These are phyloP conservation scores for Polypedilum vanderplanki DNA, from an alignment of 1,140 invertebrate species.

Conservation along the genomic window DNA sequence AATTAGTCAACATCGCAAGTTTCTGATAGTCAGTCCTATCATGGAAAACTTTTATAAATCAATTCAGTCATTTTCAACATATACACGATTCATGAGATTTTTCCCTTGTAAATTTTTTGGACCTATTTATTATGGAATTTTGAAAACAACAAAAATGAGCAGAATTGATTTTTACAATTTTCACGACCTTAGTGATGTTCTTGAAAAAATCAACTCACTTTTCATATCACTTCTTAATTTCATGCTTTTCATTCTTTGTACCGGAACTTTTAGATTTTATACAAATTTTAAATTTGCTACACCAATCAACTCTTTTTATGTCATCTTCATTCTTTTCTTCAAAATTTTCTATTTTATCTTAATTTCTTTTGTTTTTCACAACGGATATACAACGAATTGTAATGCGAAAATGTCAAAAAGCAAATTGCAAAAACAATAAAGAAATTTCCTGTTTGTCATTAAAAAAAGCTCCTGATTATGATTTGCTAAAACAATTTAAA, in stretches of 20 bases:
- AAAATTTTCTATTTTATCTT: neutral
- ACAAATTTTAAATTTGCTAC: neutral
- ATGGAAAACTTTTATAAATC: too few species aligned
- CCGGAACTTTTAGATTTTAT: neutral
- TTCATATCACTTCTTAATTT: neutral
- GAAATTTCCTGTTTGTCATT: neutral
- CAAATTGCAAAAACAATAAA: neutral
- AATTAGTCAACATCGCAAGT: too few species aligned
- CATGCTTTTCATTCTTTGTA: neutral
- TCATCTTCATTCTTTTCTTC: neutral
- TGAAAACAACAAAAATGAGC: too few species aligned
- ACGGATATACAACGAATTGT: neutral
- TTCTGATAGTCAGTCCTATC: too few species aligned
- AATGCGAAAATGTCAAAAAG: neutral
- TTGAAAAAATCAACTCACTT: neutral
- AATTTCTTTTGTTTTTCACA: neutral
- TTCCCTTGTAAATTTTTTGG: too few species aligned
- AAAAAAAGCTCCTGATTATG: neutral
- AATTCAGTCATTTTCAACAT: too few species aligned
- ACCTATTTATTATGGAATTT: too few species aligned
- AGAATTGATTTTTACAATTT: too few species aligned
- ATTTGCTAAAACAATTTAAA: neutral
- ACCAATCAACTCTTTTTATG: neutral
- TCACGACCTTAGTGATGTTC: neutral
- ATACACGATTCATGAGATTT: too few species aligned